Evolutionary conservation across 2,797 vertebrate species (phyloP), one percentile per base, ranked within the genome.

Genomic region (Enteromius afrohamiltoni): DNA sequence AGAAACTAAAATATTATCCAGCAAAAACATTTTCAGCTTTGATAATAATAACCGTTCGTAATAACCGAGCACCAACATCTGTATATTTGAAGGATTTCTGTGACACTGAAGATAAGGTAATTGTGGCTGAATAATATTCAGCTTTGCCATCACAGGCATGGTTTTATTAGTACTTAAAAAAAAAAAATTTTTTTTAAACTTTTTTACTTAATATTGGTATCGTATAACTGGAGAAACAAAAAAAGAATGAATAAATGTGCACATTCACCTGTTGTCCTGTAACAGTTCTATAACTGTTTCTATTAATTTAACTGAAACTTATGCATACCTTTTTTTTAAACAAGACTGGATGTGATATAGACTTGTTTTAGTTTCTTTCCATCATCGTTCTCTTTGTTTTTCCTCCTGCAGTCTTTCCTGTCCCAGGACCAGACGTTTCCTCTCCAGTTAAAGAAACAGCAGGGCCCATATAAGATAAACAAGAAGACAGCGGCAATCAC

Each of bases 341-440:
- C 5, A 8, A 42, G 34, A 67, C 19, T 75, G 31, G 34, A 55
- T 55, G 71, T n/a, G 49, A 55, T 1, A 23, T 19, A 37, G 40
- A 74, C 29, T 51, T 70, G n/a, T 71, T 83, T 80, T 85, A 83
- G 83, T 80, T 83, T 75, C 81, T 85, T 79, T 81, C 87, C 83
- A 67, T 69, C 88, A 82, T 84, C 62, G 77, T 84, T 88, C 77
- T 86, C 70, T 87, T 79, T 86, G 85, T 75, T 80, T 40, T 80
- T 65, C 45, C 68, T 80, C 26, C 62, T 73, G 85, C 89, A 95
- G 93, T 93, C 92, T 90, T 90, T 96, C 74, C 95, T 95, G 93
- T 93, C 93, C 89, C 93, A 98, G 93, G 97, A 98, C 90, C 96
- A 96, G 93, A 92, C 96, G 89, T 97, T 97, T 93, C 95, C 96